phyloP scores from a whole-genome alignment of 2,113 vertebrate genomes.

The Macroglossus sobrinus region DNA sequence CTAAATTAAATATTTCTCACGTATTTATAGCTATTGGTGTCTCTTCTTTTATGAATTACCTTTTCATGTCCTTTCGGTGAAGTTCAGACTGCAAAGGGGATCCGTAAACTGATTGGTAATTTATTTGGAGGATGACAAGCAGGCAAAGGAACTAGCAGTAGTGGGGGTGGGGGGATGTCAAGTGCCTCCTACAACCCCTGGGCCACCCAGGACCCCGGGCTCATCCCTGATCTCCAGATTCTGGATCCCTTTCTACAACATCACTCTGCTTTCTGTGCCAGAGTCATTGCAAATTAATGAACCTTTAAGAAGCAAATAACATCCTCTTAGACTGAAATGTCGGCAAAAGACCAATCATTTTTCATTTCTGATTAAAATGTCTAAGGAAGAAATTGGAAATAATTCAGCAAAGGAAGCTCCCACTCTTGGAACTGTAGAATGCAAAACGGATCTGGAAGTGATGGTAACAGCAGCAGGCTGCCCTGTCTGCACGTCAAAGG shows the following conservation, averaged over 20 bases:
- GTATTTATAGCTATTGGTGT: not conserved
- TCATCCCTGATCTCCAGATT: not conserved
- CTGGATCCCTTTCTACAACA: not conserved
- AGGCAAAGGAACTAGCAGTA: not conserved
- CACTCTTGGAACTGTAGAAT: not conserved
- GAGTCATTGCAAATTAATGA: not conserved
- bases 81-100: too few species aligned
- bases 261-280: not conserved
- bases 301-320: not conserved
- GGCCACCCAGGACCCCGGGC: not conserved
- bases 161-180: too few species aligned
- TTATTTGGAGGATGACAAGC: not conserved
- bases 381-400: slow-evolving; percentile 22
- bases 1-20: not conserved
- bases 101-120: accelerated
- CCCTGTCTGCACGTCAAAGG: not conserved
- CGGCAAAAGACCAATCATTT: slow-evolving; percentile 28
- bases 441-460: not conserved
- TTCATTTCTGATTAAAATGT: slow-evolving; percentile 59
- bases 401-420: not conserved
- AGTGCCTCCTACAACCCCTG: too few species aligned
- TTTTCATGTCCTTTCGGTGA: not conserved
- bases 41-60: not conserved
- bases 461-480: not conserved
- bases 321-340: not conserved